Base-by-base conservation (phyloP, 2,888 invertebrate species). In the Polydesmus complanatus region DNA sequence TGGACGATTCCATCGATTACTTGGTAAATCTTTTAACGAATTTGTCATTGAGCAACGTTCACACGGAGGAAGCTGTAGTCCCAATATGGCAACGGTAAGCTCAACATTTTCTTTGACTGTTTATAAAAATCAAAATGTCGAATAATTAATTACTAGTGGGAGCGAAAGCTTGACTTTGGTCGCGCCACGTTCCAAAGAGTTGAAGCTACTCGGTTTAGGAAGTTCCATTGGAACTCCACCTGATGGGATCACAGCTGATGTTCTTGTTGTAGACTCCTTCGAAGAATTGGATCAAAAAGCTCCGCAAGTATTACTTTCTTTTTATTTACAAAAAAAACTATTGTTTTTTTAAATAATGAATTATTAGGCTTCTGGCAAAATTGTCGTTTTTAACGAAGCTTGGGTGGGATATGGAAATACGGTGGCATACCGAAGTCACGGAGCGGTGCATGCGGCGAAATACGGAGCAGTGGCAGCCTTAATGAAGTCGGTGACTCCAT, bases 301-400 rank as follows among this genome's bases (percentile, higher is more conserved):
- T 0, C 68, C 73, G 21, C 75, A 81, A 69, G 79, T 65, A 52
- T n/a, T n/a, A n/a, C n/a, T n/a, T n/a, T n/a, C n/a, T n/a, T n/a
- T n/a, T n/a, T n/a, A n/a, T n/a, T n/a, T n/a, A n/a, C n/a, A n/a
- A n/a, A n/a, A n/a, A n/a, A n/a, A n/a, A n/a, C n/a, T n/a, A n/a
- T n/a, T n/a, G n/a, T n/a, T n/a, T n/a, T n/a, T n/a, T n/a, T n/a
- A n/a, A n/a, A n/a, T n/a, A n/a, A n/a, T n/a, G n/a, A n/a, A 51
- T 26, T 21, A 60, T 3, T 56, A 70, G 69, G 69, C 69, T 1
- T 65, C 67, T 59, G 73, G 71, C 14, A 74, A 73, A 66, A 73
- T 74, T 23, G 71, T 74, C 5, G 73, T 73, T 3, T 74, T 68
- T 65, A 74, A 74, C 60, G 68, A 73, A 62, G 66, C 66, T n/a